A percentile compares a stretch with the other conserved stretches of the same genome.
These are phyloP conservation scores for Parnassius glacialis DNA, from an alignment of 2,888 invertebrate genomes.

Conservation along the genomic window DNA sequence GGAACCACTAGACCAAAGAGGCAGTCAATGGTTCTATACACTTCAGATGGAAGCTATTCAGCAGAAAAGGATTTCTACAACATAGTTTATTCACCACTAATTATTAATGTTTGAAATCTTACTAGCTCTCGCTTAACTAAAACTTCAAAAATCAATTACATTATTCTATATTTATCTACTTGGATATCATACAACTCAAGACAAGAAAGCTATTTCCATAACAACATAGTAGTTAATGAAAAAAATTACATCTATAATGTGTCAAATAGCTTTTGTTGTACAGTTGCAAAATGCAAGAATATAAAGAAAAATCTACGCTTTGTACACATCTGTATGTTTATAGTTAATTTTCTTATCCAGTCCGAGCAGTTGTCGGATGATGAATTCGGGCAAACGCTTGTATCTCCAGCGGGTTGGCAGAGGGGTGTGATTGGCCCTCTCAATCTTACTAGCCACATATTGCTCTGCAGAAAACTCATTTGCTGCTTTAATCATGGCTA, in stretches of 20 bases:
- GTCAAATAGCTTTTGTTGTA: neutral
- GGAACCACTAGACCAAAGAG: too few relatives aligned
- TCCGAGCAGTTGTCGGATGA: constrained; percentile 85
- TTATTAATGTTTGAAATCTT: too few relatives aligned
- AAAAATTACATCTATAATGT: too few relatives aligned
- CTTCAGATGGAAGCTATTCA: too few relatives aligned
- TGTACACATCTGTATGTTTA: constrained; percentile 70
- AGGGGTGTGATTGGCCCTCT: constrained; percentile 81
- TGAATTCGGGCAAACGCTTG: constrained; percentile 83
- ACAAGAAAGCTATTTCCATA: too few relatives aligned
- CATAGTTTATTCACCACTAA: too few relatives aligned
- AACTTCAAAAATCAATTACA: too few relatives aligned
- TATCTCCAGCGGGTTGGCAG: constrained; percentile 82
- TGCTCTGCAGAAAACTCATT: constrained; percentile 88
- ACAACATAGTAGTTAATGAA: too few relatives aligned
- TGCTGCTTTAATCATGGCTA: constrained; percentile 85
- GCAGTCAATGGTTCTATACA: neutral
- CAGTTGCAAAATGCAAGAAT: neutral
- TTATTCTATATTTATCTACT: constrained; percentile 8
- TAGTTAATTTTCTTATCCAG: constrained; percentile 79
- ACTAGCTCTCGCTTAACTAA: too few relatives aligned
- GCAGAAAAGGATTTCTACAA: too few relatives aligned
- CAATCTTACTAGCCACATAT: constrained; percentile 84
- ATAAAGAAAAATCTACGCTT: constrained; percentile 44
- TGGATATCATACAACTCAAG: neutral